Evolutionary conservation across 2,888 invertebrate species (phyloP).

Genomic region (Pristionchus entomophagus): DNA sequence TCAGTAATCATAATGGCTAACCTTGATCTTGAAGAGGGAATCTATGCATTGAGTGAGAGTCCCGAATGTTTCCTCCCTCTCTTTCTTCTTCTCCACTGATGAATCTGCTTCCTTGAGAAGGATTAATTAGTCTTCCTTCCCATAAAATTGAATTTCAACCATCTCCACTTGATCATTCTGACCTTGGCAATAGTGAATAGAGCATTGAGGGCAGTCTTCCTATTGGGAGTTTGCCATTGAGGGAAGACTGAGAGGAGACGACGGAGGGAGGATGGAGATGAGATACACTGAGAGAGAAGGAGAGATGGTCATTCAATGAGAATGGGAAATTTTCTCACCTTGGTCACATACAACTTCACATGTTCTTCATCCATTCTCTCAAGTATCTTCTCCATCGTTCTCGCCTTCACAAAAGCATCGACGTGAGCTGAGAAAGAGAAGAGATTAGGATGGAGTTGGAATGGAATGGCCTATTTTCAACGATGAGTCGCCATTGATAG

Average conservation of each 20-base stretch:
- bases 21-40: slow-evolving; percentile 47
- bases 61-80: slow-evolving; percentile 4
- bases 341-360: slow-evolving; percentile 30
- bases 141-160: no score
- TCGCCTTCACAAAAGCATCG: slow-evolving; percentile 11
- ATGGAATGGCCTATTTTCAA: no score
- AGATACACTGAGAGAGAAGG: slow-evolving; percentile 32
- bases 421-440: slow-evolving; percentile 19
- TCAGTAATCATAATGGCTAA: not conserved
- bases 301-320: no score
- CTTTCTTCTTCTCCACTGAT: not conserved
- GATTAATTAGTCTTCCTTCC: no score
- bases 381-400: slow-evolving; percentile 22
- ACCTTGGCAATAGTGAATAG: slow-evolving; percentile 20
- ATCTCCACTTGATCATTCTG: not conserved
- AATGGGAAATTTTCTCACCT: not conserved
- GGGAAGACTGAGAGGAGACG: slow-evolving; percentile 40
- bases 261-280: slow-evolving; percentile 32
- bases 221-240: not conserved
- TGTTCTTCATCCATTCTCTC: slow-evolving; percentile 43
- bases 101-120: not conserved
- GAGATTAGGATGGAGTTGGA: not conserved
- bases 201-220: slow-evolving; percentile 24
- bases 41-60: slow-evolving; percentile 40
- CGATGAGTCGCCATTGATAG: no score